Evolutionary conservation across 2,797 vertebrate species (phyloP).

Genomic region (Sparidentex hasta): DNA sequence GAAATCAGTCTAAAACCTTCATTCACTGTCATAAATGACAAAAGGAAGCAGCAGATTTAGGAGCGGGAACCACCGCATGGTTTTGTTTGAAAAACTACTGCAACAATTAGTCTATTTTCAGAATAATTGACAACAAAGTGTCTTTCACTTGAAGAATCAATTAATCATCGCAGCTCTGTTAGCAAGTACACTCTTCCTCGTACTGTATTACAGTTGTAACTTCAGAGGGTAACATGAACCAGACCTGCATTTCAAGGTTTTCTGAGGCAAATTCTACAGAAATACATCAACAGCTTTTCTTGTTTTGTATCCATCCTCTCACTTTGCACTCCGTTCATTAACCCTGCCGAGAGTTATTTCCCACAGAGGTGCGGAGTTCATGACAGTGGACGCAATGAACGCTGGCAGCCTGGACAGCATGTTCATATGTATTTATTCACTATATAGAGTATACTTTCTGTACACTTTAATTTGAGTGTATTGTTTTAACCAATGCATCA

Average conservation of each 20-base stretch:
- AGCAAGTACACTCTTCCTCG: too few species aligned
- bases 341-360: not conserved
- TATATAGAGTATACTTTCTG: not conserved
- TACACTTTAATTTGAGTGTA: too few species aligned
- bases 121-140: too few species aligned
- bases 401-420: not conserved
- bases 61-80: too few species aligned
- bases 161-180: too few species aligned
- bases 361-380: not conserved
- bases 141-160: too few species aligned
- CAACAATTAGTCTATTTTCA: too few species aligned
- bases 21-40: too few species aligned
- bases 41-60: too few species aligned
- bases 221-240: not conserved
- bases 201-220: not conserved
- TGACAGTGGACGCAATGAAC: too few species aligned
- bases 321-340: not conserved
- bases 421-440: not conserved
- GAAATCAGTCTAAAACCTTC: too few species aligned
- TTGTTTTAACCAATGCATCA: not conserved
- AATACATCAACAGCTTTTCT: not conserved
- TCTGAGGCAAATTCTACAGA: not conserved
- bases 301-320: not conserved
- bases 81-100: too few species aligned
- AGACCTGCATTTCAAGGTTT: not conserved